Base-by-base conservation (phyloP, 1,140 invertebrate species). In the Steinernema khuongi region DNA sequence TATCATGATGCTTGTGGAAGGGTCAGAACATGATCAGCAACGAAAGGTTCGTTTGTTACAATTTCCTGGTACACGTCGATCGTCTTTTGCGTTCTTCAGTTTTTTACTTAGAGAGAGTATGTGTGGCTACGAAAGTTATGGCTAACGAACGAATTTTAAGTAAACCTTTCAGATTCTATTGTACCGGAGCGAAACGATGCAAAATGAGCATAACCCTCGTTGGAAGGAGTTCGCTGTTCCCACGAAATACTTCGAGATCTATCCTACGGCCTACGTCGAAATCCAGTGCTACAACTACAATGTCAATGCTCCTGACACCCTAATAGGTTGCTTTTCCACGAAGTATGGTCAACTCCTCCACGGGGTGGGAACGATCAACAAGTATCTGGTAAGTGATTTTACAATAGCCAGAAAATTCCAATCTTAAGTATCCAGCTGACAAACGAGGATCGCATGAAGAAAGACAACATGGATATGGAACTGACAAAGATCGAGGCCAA, bases 141-240 rank as follows among this genome's bases (percentile, higher is more conserved):
- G n/a, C n/a, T n/a, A n/a, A n/a, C 1, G n/a, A 73, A 71, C 72
- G 72, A 4, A 26, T 74, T 19, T 77, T 22, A 28, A 14, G 29
- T 73, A 33, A 43, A 1, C 31, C 31, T 78, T 80, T 26, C 31
- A 83, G 79, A 78, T 79, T 75, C 29, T 80, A 17, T 72, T 80
- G 14, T 80, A 80, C 31, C 44, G 79, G 32, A 80, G 79, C 44
- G 79, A 80, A 77, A 29, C 26, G 11, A 44, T 32, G n/a, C 43
- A 71, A 68, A 68, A 71, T 28, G 36, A 31, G 28, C 30, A 31
- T 1, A 77, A 69, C 70, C 81, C 79, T 19, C 31, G 50, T 30
- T 80, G 79, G 79, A 67, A 50, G 19, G 80, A 81, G 11, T 80
- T 80, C 60, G 28, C 71, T 18, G 31, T 80, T 4, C 79, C 79